Evolutionary conservation across 2,888 invertebrate genomes (phyloP), one percentile per base, ranked within the genome.

Genomic region (Microchrysa polita): DNA sequence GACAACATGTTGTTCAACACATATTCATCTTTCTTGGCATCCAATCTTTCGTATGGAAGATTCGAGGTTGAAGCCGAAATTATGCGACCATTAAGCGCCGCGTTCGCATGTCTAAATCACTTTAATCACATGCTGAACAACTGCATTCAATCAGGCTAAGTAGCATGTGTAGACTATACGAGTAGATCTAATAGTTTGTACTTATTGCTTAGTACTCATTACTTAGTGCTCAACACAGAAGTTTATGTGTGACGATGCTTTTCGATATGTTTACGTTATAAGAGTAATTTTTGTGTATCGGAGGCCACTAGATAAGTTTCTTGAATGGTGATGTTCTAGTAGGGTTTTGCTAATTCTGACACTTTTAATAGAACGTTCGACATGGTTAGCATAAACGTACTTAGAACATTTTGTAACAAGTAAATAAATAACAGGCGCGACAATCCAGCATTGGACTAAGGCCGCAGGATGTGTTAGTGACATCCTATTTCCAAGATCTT

Each of bases 81-180:
- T 40, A 55, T 20, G 52, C 34, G 27, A n/a, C 67, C 20, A 69
- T 57, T 55, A 69, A 55, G 34, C 69, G 69, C 57, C 69, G n/a
- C n/a, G 69, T 20, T 60, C 48, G 72, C 72, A 72, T 72, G 72
- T 59, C 60, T 72, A 60, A 60, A 72, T 60, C 72, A 72, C 44
- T 72, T 72, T 72, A 72, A 69, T 69, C 69, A 69, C 22, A 72
- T 22, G 72, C 42, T 60, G 60, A 44, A 55, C 34, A 44, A 59
- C 59, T 48, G 40, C 72, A 59, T 72, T 72, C 42, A 72, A 72
- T 72, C 72, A 60, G 55, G 42, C 48, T 72, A 72, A 72, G 59
- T 72, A 48, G 72, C 34, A 72, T 65, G 65, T 23, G 65, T 23
- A 48, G 22, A 22, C 69, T 57, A n/a, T n/a, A 69, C 16, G 40